Base-by-base conservation (phyloP, 2,888 invertebrate genomes). In the Mesoligia furuncula region DNA sequence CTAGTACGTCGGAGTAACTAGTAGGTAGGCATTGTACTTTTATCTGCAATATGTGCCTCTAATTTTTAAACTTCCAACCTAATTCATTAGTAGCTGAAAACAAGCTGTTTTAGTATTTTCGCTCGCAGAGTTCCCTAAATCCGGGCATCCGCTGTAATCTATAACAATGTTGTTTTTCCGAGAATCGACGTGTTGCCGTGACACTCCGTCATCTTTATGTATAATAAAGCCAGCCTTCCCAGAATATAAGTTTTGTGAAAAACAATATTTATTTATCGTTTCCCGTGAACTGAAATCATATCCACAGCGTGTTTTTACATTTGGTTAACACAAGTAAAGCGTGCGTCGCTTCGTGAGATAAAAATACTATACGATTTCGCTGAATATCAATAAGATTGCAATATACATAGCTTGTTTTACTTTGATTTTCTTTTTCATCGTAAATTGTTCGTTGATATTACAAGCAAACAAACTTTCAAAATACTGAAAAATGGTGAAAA, bases 201-300 rank as follows among this genome's bases (percentile, higher is more conserved):
- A 4, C n/a, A 3, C 17, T 27, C 15, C 31, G n/a, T 4, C 39
- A 13, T 2, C 1, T n/a, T 11, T 54, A 42, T n/a, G 17, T 24
- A 39, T 15, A 61, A 67, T 42, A 61, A 13, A 42, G 42, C 31
- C 27, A 48, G 24, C 15, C 57, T 39, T 24, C 9, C 51, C 15
- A 11, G 39, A 31, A n/a, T 24, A 31, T 5, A 31, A 61, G 13
- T n/a, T 74, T 65, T 45, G 62, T 61, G 15, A 36, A 59, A 67
- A 57, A 48, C 17, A 73, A 48, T 54, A 24, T 62, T 61, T 20
- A 39, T 48, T 39, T 70, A 61, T 9, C 61, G 45, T 36, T 74
- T 69, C 59, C 1, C 15, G n/a, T 36, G 8, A n/a, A n/a, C 11
- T n/a, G n/a, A 31, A 36, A 1, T 15, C 45, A 15, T 15, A 45